phyloP scores from a whole-genome alignment of 1,140 invertebrate genomes.

The Neodiprion fabricii region DNA sequence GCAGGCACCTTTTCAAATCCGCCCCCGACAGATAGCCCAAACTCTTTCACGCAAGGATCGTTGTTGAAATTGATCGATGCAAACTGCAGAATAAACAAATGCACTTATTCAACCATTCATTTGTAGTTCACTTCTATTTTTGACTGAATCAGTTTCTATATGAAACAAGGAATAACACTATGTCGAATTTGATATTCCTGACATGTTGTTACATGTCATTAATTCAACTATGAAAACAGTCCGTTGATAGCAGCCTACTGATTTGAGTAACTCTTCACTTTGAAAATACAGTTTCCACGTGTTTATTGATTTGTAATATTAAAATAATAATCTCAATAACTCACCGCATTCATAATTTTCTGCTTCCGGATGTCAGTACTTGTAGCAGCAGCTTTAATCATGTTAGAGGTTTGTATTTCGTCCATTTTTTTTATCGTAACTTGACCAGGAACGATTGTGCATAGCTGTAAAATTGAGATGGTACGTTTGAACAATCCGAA shows the following conservation, averaged over 20 bases:
- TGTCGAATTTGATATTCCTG: no score
- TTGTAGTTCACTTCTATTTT: no score
- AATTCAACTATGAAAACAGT: no score
- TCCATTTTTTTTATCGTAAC: conserved; percentile 62
- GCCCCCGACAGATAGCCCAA: conserved; percentile 63
- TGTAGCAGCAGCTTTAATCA: conserved; percentile 72
- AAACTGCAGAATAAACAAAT: conserved; percentile 37
- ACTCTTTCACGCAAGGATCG: conserved; percentile 63
- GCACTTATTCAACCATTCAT: neutral
- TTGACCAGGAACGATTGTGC: conserved; percentile 68
- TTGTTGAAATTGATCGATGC: conserved; percentile 54
- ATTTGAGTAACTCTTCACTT: no score
- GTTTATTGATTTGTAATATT: neutral
- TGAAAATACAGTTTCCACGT: no score
- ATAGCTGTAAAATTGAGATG: conserved; percentile 54
- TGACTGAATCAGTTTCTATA: no score
- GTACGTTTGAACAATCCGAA: neutral
- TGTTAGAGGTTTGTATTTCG: conserved; percentile 67
- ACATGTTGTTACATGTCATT: no score
- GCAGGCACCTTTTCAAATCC: conserved; percentile 66
- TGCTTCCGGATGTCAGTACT: conserved; percentile 63
- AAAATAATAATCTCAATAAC: conserved; percentile 24
- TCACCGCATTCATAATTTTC: conserved; percentile 69
- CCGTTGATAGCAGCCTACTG: no score
- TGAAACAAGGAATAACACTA: no score